A percentile compares a stretch with the other conserved stretches of the same genome.
phyloP scores from a whole-genome alignment of 2,888 invertebrate species.

The Tuta absoluta region DNA sequence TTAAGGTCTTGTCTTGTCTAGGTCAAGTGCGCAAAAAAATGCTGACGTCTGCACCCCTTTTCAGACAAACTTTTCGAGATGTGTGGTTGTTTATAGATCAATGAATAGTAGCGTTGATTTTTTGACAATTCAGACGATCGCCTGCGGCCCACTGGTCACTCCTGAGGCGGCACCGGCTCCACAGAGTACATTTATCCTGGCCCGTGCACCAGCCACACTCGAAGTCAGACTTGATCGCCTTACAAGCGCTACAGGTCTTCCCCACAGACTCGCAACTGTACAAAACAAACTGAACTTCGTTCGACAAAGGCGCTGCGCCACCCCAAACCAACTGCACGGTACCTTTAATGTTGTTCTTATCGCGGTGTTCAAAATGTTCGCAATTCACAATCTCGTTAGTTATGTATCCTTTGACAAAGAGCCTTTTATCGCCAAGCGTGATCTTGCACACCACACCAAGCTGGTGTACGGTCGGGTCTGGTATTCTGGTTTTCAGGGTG shows the following conservation, averaged over 20 bases:
- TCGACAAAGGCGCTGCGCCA: not conserved
- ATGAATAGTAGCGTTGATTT: not conserved
- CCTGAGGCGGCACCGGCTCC: not conserved
- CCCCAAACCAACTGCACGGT: slow-evolving; percentile 14
- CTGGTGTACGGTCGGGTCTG: not conserved
- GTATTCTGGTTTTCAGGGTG: not conserved
- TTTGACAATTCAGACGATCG: not conserved
- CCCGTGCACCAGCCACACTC: slow-evolving; percentile 9
- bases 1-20: too few relatives aligned
- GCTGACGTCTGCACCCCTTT: too few relatives aligned
- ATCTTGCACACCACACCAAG: not conserved
- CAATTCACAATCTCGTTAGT: not conserved
- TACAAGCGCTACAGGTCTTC: not conserved
- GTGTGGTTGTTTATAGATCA: too few relatives aligned
- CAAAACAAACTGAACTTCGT: not conserved
- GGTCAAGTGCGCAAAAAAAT: too few relatives aligned
- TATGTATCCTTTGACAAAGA: not conserved
- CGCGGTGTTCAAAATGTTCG: not conserved
- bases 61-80: too few relatives aligned
- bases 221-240: not conserved
- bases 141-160: not conserved
- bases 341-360: not conserved
- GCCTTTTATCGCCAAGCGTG: not conserved
- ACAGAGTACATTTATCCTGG: not conserved
- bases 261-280: not conserved